Percentiles rank a stretch among this genome's conserved stretches.
phyloP scores from a whole-genome alignment of 2,888 invertebrate species.

The Homarus gammarus region DNA sequence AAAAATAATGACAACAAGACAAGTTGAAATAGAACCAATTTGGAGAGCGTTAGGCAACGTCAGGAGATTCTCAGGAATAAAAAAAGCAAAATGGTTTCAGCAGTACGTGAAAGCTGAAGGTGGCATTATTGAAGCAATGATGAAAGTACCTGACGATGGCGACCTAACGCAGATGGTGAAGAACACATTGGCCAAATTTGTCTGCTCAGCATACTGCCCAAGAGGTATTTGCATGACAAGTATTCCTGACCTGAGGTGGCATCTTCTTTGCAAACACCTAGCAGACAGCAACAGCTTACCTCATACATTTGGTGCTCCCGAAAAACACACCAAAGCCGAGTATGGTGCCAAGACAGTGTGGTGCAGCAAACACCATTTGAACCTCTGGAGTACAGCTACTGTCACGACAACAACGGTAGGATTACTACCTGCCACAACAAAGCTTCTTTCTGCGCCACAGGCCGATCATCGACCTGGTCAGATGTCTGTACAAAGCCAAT shows the following conservation, averaged over 20 bases:
- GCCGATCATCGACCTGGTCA: background rate
- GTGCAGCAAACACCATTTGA: background rate
- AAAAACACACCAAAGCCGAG: background rate
- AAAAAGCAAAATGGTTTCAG: background rate
- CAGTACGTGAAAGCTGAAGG: background rate
- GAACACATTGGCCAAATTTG: no score
- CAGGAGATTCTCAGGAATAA: background rate
- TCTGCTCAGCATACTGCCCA: background rate
- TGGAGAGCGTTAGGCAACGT: background rate
- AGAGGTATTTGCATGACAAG: constrained; percentile 1
- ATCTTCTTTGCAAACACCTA: background rate
- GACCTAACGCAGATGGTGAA: background rate
- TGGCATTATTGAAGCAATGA: background rate
- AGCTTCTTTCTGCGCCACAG: background rate
- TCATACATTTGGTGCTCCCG: background rate
- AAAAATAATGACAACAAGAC: no score
- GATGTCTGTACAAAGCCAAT: background rate
- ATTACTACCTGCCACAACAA: background rate
- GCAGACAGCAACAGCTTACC: background rate
- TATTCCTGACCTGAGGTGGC: constrained; percentile 6
- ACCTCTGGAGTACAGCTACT: background rate
- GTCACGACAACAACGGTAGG: background rate
- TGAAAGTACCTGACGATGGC: background rate
- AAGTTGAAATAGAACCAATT: no score
- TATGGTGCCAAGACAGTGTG: background rate